These are phyloP conservation scores for Drosophila orosa DNA, from an alignment of 1,140 invertebrate genomes.

Conservation along the genomic window DNA sequence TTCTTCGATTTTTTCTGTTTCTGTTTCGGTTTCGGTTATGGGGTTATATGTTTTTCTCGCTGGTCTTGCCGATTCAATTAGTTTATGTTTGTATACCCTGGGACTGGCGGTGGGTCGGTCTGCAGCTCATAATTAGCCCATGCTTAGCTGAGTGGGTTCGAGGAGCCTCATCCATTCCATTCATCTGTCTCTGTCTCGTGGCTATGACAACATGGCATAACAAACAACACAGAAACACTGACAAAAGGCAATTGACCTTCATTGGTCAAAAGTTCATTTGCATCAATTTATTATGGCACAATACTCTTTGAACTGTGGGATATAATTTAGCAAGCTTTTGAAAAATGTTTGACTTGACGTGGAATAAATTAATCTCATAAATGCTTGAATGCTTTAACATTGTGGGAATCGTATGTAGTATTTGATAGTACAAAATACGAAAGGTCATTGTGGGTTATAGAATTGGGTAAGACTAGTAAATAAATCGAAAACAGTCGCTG, in stretches of 20 bases:
- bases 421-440: neutral
- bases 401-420: neutral
- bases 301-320: slow-evolving; percentile 45
- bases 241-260: slow-evolving; percentile 71
- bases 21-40: slow-evolving; percentile 51
- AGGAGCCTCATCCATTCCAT: slow-evolving; percentile 27
- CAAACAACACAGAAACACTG: slow-evolving; percentile 22
- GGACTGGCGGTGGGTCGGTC: neutral
- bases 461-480: neutral
- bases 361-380: neutral
- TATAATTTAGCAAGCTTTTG: slow-evolving; percentile 33
- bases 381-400: neutral
- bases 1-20: slow-evolving; percentile 51
- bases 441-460: neutral
- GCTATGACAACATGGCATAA: slow-evolving; percentile 63
- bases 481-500: neutral
- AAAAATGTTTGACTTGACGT: slow-evolving; percentile 6
- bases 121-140: slow-evolving; percentile 56
- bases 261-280: slow-evolving; percentile 70
- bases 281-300: slow-evolving; percentile 57
- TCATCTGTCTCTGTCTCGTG: slow-evolving; percentile 27
- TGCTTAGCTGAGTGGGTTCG: slow-evolving; percentile 24
- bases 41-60: slow-evolving; percentile 29
- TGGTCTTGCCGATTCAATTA: slow-evolving; percentile 49
- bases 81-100: slow-evolving; percentile 33